A percentile compares a stretch with the other conserved stretches of the same genome.
Evolutionary conservation across 1,140 invertebrate genomes (phyloP).

Genomic region (Cydia pomonella): DNA sequence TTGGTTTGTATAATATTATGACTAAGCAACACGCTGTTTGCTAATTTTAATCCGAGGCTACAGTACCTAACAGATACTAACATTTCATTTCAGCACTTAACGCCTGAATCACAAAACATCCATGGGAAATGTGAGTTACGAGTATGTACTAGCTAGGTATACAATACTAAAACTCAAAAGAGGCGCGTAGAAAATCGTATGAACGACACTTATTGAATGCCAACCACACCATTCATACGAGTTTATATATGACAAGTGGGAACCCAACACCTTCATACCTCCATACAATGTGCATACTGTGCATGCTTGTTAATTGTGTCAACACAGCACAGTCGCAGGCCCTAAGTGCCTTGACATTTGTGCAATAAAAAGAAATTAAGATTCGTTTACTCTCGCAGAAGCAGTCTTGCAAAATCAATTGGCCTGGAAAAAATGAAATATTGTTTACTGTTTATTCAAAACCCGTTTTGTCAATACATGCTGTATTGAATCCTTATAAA

Average conservation of each 20-base stretch:
- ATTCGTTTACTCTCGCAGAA: constrained; percentile 8
- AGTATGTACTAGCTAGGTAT: no score
- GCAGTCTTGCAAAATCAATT: constrained; percentile 20
- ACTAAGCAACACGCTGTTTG: no score
- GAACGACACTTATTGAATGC: neutral
- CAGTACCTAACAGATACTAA: no score
- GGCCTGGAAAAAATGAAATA: constrained; percentile 1
- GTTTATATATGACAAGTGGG: constrained; percentile 1
- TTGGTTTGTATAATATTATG: no score
- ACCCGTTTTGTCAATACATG: neutral
- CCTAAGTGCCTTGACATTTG: constrained; percentile 31
- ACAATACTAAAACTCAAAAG: neutral
- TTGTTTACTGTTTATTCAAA: neutral
- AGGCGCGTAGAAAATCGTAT: neutral
- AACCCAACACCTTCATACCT: neutral
- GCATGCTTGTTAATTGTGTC: constrained; percentile 18
- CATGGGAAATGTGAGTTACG: neutral
- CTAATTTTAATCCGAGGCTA: no score
- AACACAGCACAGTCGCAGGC: constrained; percentile 9
- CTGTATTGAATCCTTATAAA: neutral
- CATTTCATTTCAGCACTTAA: neutral
- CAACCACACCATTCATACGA: neutral
- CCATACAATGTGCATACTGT: neutral
- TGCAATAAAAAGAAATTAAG: constrained; percentile 15
- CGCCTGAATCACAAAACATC: neutral